These are phyloP conservation scores for Neolamprologus toae DNA, from an alignment of 2,113 vertebrate species.

Conservation along the genomic window DNA sequence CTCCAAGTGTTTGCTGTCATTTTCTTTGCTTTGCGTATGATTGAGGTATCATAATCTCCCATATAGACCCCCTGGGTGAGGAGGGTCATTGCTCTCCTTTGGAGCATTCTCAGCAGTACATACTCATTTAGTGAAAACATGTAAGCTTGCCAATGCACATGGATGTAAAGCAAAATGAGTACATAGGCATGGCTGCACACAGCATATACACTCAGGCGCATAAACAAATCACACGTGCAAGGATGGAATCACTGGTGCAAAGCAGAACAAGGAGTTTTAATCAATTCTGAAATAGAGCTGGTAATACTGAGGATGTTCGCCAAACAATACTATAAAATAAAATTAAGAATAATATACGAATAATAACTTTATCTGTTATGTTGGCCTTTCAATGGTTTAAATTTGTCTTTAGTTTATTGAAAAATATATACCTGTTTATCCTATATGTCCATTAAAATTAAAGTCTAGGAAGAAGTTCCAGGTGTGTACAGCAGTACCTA, in stretches of 20 bases:
- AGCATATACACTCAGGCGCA: background rate
- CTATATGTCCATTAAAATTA: background rate
- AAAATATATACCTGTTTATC: background rate
- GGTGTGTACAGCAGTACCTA: background rate
- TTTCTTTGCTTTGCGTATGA: background rate
- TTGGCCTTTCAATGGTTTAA: background rate
- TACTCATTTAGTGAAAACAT: background rate
- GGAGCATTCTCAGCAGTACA: background rate
- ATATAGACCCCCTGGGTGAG: background rate
- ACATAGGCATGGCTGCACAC: background rate
- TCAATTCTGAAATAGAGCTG: slow-evolving; percentile 11
- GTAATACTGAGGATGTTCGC: background rate
- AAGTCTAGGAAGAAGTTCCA: background rate
- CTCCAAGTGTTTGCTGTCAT: background rate
- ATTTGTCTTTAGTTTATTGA: background rate
- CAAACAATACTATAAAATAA: background rate
- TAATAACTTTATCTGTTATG: background rate
- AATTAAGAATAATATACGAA: background rate
- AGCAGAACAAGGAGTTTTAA: slow-evolving; percentile 37
- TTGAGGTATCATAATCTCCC: background rate
- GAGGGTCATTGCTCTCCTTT: background rate
- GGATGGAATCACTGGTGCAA: slow-evolving; percentile 15
- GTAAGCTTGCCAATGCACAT: background rate
- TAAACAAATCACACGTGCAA: background rate
- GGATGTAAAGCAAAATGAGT: background rate